These are phyloP conservation scores for Aspidiotus rigidus DNA, from an alignment of 2,888 invertebrate genomes.

Conservation along the genomic window DNA sequence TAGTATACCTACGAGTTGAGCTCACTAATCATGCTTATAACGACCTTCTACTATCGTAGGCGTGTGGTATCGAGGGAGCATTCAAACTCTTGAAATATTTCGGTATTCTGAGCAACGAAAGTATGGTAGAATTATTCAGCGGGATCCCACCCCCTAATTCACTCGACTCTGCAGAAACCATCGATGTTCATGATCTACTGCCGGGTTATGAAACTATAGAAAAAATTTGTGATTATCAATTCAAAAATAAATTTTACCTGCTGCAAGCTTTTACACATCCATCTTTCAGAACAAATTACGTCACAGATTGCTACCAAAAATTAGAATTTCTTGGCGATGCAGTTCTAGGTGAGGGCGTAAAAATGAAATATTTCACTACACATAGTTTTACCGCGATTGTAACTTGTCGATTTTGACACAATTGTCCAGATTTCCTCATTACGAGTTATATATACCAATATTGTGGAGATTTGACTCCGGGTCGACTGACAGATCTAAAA, in stretches of 20 bases:
- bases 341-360: conserved; percentile 51
- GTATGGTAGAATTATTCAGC: background rate
- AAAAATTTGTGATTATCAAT: conserved; percentile 59
- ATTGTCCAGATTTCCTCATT: conserved; percentile 65
- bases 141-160: background rate
- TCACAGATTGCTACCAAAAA: conserved; percentile 80
- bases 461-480: conserved; percentile 60
- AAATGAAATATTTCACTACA: too few species aligned
- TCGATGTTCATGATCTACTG: conserved; percentile 13
- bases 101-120: background rate
- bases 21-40: background rate
- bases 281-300: conserved; percentile 57
- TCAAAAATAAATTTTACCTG: conserved; percentile 69
- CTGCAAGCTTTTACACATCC: conserved; percentile 90
- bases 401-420: background rate
- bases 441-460: conserved; percentile 79
- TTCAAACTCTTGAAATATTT: background rate
- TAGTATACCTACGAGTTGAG: too few species aligned
- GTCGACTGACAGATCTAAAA: conserved; percentile 82
- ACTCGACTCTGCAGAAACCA: background rate
- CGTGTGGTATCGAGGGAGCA: background rate
- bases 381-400: background rate
- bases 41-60: background rate
- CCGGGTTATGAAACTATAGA: conserved; percentile 48
- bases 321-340: conserved; percentile 89